Conservation (phyloP, 1,140 invertebrate genomes). For the Lethrus apterus region DNA sequence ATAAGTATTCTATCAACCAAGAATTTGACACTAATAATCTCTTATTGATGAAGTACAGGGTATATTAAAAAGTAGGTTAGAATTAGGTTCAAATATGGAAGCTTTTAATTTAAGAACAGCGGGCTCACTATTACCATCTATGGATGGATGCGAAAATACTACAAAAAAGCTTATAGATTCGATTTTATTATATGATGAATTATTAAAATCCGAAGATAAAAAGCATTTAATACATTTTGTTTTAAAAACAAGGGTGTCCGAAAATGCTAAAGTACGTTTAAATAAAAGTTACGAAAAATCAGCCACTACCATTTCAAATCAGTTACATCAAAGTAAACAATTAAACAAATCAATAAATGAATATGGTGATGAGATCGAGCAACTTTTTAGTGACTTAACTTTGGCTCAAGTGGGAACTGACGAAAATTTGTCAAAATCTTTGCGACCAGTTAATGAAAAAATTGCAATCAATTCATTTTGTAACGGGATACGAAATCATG, state of each 20-base stretch:
- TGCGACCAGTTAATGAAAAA: constrained; percentile 4
- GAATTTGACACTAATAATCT: no score
- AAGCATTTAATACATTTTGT: constrained; percentile 17
- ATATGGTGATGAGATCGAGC: neutral
- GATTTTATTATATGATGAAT: constrained; percentile 26
- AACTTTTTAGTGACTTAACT: constrained; percentile 6
- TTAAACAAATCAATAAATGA: no score
- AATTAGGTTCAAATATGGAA: no score
- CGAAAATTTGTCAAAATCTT: neutral
- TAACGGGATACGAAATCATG: constrained; percentile 2
- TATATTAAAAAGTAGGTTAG: no score
- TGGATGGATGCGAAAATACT: no score
- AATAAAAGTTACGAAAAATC: no score
- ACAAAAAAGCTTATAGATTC: constrained; percentile 27
- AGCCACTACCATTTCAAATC: no score
- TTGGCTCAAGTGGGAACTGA: neutral
- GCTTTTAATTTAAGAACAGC: no score
- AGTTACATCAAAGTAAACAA: no score
- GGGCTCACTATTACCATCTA: no score
- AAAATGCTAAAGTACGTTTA: constrained; percentile 19
- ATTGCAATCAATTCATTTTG: neutral
- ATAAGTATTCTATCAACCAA: no score
- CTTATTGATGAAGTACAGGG: no score
- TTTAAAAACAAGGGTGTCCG: constrained; percentile 17
- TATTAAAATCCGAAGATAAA: constrained; percentile 22